phyloP scores from a whole-genome alignment of 2,113 vertebrate genomes.

The Neodontobutis hainanensis region DNA sequence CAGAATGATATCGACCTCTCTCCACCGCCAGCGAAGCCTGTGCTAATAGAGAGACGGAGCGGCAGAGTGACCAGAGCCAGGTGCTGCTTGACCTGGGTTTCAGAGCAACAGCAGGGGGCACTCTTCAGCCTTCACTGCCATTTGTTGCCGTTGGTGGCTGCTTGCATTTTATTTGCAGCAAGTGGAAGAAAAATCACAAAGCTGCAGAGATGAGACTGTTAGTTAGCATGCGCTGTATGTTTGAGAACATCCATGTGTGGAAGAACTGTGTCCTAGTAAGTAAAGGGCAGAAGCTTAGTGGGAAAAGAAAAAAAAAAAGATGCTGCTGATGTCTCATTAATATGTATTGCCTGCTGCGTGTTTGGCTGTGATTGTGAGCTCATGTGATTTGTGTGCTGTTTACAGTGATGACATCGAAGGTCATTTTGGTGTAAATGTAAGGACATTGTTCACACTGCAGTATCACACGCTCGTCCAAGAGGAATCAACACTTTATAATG shows the following conservation, averaged over 20 bases:
- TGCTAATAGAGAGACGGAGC: slow-evolving; percentile 58
- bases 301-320: slow-evolving; percentile 42
- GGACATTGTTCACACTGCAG: neutral
- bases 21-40: slow-evolving; percentile 54
- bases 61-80: slow-evolving; percentile 36
- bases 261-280: slow-evolving; percentile 65
- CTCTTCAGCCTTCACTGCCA: slow-evolving; percentile 68
- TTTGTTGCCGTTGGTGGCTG: slow-evolving; percentile 49
- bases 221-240: slow-evolving; percentile 25
- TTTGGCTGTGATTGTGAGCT: slow-evolving; percentile 17
- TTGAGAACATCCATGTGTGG: slow-evolving; percentile 25
- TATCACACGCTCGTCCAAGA: neutral
- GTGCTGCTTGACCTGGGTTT: slow-evolving; percentile 38
- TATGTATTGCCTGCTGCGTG: slow-evolving; percentile 65
- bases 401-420: slow-evolving; percentile 52
- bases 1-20: slow-evolving; percentile 49
- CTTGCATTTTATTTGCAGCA: slow-evolving; percentile 29
- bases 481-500: too few relatives aligned
- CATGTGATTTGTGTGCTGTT: slow-evolving; percentile 24
- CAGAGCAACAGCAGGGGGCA: slow-evolving; percentile 71
- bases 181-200: slow-evolving; percentile 40
- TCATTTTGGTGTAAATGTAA: slow-evolving; percentile 38
- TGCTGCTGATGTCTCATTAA: slow-evolving; percentile 62
- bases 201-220: slow-evolving; percentile 43
- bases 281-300: slow-evolving; percentile 66